phyloP scores from a whole-genome alignment of 1,140 invertebrate genomes.

The Uloborus diversus region DNA sequence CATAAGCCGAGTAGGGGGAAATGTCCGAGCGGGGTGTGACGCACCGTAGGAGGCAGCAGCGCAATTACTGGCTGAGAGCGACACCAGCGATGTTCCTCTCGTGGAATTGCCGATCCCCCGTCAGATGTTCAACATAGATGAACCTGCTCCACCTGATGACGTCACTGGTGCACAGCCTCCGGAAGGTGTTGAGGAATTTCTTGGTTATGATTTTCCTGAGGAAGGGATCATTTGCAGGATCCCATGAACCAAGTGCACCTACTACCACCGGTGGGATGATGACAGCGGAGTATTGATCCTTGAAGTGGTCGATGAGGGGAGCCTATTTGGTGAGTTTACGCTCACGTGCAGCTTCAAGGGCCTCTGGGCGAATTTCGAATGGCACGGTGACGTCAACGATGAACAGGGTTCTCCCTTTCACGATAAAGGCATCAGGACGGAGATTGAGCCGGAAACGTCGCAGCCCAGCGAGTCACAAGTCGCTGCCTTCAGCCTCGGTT shows the following conservation, averaged over 20 bases:
- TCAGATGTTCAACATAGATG: background rate
- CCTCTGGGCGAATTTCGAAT: background rate
- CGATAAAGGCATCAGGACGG: background rate
- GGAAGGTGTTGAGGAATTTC: background rate
- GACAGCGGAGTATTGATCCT: background rate
- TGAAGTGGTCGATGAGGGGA: background rate
- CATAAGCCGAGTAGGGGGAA: too few relatives aligned
- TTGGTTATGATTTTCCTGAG: background rate
- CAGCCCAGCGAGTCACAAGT: too few relatives aligned
- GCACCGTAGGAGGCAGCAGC: too few relatives aligned
- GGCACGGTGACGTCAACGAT: background rate
- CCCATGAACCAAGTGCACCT: background rate
- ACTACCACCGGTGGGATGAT: background rate
- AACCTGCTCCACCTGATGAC: background rate
- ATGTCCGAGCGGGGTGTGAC: too few relatives aligned
- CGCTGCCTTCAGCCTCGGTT: too few relatives aligned
- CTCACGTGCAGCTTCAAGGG: background rate
- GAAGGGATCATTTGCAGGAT: background rate
- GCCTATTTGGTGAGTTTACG: background rate
- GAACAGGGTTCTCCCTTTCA: background rate
- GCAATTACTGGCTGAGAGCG: too few relatives aligned
- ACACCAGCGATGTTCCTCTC: too few relatives aligned
- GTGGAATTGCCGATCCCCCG: background rate
- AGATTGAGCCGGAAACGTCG: too few relatives aligned
- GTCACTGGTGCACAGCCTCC: background rate